Evolutionary conservation across 2,888 invertebrate genomes (phyloP), one percentile per base, ranked within the genome.

Genomic region (Acanthosepion esculentum): DNA sequence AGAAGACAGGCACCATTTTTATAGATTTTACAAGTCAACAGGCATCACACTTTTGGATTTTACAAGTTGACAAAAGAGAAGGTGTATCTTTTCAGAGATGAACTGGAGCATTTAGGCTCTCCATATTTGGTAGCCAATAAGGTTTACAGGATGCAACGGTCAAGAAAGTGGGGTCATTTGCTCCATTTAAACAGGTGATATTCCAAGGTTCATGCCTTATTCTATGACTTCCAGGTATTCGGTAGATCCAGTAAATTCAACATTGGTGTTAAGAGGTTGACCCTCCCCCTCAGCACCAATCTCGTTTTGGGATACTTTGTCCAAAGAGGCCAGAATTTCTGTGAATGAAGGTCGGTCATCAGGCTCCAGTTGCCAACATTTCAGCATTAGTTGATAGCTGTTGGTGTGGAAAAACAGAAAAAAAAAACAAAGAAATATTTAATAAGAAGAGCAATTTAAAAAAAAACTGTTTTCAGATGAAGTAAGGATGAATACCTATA

Each of bases 291-390:
- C 93, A 48, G 94, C 95, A 53, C 95, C 95, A 18, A 96, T 95
- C 0, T 95, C 95, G 29, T 95, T 94, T 8, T 95, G 94, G 29
- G 96, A 95, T 94, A 96, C 96, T 92, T 95, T 95, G 91, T 95
- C 95, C 91, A 97, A 95, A 95, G 96, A 96, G 26, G 96, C 95
- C 15, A 95, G 96, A 41, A 97, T 94, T 59, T 96, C 96, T 23
- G 95, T 96, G 96, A 97, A 97, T 95, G 96, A 96, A 48, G 97
- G 97, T 94, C 97, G 95, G 26, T 96, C 95, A 55, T 96, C 96
- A 10, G 96, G 95, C 48, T 96, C 95, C 23, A 96, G 95, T 33
- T 95, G 95, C 97, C 97, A 97, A 95, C 97, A 97, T 48, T 96
- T 95, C 94, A 96, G 92, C 96, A 97, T 97, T 91, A 97, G 95